Evolutionary conservation across 2,888 invertebrate species (phyloP).

Genomic region (Cremastinae sp.): DNA sequence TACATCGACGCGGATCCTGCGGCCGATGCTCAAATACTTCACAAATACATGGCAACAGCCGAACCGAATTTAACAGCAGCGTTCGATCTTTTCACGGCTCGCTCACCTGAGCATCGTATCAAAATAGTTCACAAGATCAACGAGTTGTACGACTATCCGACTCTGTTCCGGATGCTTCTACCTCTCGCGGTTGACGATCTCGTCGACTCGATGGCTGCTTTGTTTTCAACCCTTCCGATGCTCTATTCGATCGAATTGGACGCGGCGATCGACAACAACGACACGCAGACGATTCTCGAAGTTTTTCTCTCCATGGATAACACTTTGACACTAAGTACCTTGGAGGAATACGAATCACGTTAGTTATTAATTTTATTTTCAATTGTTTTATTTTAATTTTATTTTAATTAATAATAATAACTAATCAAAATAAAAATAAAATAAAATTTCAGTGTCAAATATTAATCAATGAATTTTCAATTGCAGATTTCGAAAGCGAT

Average conservation of each 20-base stretch:
- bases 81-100: not conserved
- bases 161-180: not conserved
- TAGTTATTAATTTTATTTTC: not conserved
- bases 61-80: too few relatives aligned
- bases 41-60: not conserved
- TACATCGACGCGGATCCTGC: not conserved
- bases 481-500: too few relatives aligned
- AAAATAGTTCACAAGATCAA: constrained; percentile 10
- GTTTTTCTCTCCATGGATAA: not conserved
- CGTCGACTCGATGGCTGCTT: constrained; percentile 18
- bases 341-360: constrained; percentile 19
- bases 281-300: constrained; percentile 20
- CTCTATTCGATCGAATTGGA: constrained; percentile 9
- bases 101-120: not conserved
- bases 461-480: too few relatives aligned
- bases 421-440: too few relatives aligned
- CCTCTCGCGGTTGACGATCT: not conserved
- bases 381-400: not conserved
- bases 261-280: not conserved
- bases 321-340: not conserved
- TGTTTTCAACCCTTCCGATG: not conserved
- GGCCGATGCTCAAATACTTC: not conserved
- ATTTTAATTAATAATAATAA: too few relatives aligned
- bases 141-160: not conserved
- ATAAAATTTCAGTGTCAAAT: too few relatives aligned